Base-by-base conservation (phyloP, 2,113 vertebrate genomes). In the Nannospalax galili region DNA sequence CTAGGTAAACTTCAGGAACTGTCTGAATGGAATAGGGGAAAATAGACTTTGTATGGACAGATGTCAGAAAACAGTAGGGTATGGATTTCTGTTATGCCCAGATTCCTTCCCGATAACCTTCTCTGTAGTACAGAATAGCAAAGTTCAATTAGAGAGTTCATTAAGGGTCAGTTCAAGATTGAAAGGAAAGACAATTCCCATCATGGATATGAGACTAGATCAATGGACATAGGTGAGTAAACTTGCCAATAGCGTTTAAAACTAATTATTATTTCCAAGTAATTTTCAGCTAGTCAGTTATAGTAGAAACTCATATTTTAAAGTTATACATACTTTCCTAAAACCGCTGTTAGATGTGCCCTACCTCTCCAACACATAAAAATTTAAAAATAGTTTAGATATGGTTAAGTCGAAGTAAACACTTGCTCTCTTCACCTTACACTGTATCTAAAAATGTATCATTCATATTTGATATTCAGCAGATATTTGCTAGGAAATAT, bases 331-430 rank as follows among this genome's bases (percentile, higher is more conserved):
- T 40, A 60, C 48, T 81, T 77, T 24, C 56, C 48, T 93, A 90
- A 52, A 64, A 80, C 40, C 78, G 15, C 65, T 60, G 20, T 81
- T 80, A 75, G 32, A n/a, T 90, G 52, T 81, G n/a, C 48, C 79
- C 3, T 86, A 58, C 19, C 40, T 40, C 24, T 3, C 15, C 28
- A 60, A 30, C 28, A 40, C 42, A n/a, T 32, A 32, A 62, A 94
- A 32, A 42, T 84, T 35, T 0, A 14, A 65, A 88, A 72, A 24
- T 40, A 60, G n/a, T 69, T 30, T 22, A 10, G n/a, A 69, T 88
- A 62, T 78, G 30, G 74, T 91, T 45, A 94, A 95, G 52, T 82
- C n/a, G 88, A 84, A 30, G 64, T 58, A 94, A 97, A 80, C 65
- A 96, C 67, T 88, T 52, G 45, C 37, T 74, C 7, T 40, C 81